Base-by-base conservation (phyloP, 2,113 vertebrate species). In the Pachycephala philippinensis region DNA sequence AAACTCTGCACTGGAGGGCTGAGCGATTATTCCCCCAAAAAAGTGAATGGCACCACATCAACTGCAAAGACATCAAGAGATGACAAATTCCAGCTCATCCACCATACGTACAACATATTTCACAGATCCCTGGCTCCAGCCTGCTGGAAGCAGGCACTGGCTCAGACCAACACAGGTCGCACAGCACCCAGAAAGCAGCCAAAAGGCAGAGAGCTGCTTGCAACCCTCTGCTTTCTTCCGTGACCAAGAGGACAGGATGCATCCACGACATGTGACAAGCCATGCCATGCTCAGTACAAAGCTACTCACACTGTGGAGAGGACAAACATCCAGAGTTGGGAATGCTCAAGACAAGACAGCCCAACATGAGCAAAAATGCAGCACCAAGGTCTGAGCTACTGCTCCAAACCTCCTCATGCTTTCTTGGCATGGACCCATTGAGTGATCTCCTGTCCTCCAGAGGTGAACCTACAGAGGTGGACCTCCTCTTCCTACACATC, bases 171-270 rank as follows among this genome's bases (percentile, higher is more conserved):
- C 13, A 40, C 42, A 69, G 45, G 28, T 49, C 22, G 35, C 56
- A 65, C 7, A 35, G 74, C 37, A 59, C 7, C n/a, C 52, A 52
- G 45, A 66, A 65, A 37, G 23, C 20, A 64, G 33, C 9, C 2
- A 3, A 59, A 75, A 79, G 61, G 22, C 15, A 60, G 28, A 87
- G 4, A 65, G 24, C 33, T 53, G 24, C 40, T 78, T 4, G 1
- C n/a, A 53, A 22, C 15, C 11, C 17, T 82, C 47, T 79, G 35
- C 42, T 50, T 83, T 66, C 12, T 45, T 79, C 66, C 35, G 42
- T 78, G 50, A 63, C 30, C 1, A 3, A 80, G 21, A 56, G 5
- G 24, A 30, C 19, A 35, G 0, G 2, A 2, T 5, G 24, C 17
- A 84, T 13, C 30, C 2, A 2, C 1, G 4, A 23, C 4, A 49